Percentiles rank a stretch among this genome's conserved stretches.
Conservation (phyloP, 2,113 vertebrate genomes). For the Emydocephalus ijimae region DNA sequence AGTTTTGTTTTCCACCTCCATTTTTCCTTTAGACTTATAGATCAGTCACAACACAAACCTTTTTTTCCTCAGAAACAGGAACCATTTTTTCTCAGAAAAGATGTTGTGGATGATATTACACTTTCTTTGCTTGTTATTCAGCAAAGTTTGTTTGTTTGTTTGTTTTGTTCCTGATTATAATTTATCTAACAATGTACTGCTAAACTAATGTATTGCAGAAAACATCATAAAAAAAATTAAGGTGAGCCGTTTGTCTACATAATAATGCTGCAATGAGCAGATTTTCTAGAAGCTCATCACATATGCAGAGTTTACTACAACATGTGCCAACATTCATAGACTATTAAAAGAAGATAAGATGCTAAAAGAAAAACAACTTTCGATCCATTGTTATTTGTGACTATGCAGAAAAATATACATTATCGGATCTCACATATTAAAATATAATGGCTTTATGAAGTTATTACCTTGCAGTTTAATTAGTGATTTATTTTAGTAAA, state of each 20-base stretch:
- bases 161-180: background rate
- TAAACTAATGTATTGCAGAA: background rate
- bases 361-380: background rate
- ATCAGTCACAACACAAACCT: no score
- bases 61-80: background rate
- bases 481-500: background rate
- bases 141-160: background rate
- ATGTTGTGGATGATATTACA: background rate
- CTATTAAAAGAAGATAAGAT: constrained; percentile 4
- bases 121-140: background rate
- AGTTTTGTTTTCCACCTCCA: background rate
- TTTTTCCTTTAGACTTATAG: background rate
- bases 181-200: background rate
- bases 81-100: background rate
- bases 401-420: background rate
- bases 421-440: background rate
- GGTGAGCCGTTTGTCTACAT: background rate
- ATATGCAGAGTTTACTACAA: background rate
- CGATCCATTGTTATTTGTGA: background rate
- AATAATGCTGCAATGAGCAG: constrained; percentile 21
- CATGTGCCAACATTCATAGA: constrained; percentile 9
- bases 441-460: background rate
- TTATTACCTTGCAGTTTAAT: background rate
- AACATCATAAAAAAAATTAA: constrained; percentile 10
- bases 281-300: constrained; percentile 20